phyloP scores from a whole-genome alignment of 2,888 invertebrate genomes.

The Pasiphila rectangulata region DNA sequence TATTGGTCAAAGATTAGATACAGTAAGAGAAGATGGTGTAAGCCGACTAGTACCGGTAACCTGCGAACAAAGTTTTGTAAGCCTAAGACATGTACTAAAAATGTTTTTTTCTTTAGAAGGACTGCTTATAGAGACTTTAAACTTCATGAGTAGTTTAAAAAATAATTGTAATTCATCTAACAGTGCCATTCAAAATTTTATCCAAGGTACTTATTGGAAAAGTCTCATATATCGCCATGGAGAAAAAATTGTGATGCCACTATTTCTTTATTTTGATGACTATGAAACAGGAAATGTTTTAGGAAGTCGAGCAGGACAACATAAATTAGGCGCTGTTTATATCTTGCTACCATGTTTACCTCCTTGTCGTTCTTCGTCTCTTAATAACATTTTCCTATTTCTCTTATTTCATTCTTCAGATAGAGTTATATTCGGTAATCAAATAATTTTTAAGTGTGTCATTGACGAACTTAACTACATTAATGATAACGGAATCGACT shows the following conservation, averaged over 20 bases:
- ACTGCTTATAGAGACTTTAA: neutral
- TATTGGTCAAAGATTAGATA: too few species aligned
- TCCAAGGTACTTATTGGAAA: slow-evolving; percentile 13
- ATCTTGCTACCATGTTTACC: slow-evolving; percentile 25
- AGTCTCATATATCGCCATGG: neutral
- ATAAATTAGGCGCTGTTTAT: slow-evolving; percentile 31
- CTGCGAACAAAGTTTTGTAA: too few species aligned
- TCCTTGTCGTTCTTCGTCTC: slow-evolving; percentile 9
- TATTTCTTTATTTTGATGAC: slow-evolving; percentile 25
- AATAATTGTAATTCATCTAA: too few species aligned
- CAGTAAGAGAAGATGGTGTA: too few species aligned
- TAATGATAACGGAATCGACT: neutral
- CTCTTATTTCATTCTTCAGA: slow-evolving; percentile 27
- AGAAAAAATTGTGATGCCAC: slow-evolving; percentile 17
- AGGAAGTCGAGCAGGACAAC: slow-evolving; percentile 22
- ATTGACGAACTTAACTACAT: slow-evolving; percentile 19
- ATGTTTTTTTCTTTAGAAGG: neutral
- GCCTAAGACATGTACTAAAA: neutral
- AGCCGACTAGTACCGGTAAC: too few species aligned
- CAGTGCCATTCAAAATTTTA: neutral
- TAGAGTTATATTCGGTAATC: slow-evolving; percentile 22
- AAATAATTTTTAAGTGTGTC: slow-evolving; percentile 19
- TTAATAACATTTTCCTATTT: slow-evolving; percentile 25
- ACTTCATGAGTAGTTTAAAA: neutral
- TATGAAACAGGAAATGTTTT: slow-evolving; percentile 25